Evolutionary conservation across 1,140 invertebrate species (phyloP), one percentile per base, ranked within the genome.

Genomic region (Drosophila sechellia): DNA sequence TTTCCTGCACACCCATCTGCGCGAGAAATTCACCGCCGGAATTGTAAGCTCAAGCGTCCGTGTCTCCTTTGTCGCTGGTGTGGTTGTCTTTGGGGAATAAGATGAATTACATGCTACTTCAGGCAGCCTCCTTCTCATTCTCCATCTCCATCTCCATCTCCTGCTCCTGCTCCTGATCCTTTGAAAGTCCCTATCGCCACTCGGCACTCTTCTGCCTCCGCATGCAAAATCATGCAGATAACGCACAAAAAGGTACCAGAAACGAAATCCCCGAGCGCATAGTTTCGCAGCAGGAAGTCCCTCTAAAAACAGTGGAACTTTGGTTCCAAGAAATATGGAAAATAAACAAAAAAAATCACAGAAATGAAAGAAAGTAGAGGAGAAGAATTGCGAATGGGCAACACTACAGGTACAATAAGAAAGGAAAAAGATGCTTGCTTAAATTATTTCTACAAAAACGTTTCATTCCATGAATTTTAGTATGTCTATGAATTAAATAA

Each of bases 71-170:
- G 45, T 58, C 63, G 60, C 56, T 52, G 54, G 37, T 31, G 27
- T 39, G 61, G 63, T 89, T 84, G 63, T 87, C 83, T 79, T 73
- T 84, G 68, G 84, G 84, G 85, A 89, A 89, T 89, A 89, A 89
- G 84, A 89, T 89, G 84, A 89, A 89, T 89, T 89, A 89, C 84
- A 89, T 89, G 79, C 84, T 80, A 65, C 79, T 89, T 72, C 76
- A 57, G 49, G 50, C 52, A 70, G 66, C 49, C 48, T 22, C 42
- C 42, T 11, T 20, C 40, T 43, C 15, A 15, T 11, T 0, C 17
- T 8, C 5, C 40, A 17, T 6, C n/a, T 45, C 17, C 3, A 4
- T 11, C 3, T n/a, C 35, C 11, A 15, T 2, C 11, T 22, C 0
- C 10, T 6, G 5, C 0, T n/a, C 27, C 25, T 49, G 11, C 0